These are phyloP conservation scores for Tillus elongatus DNA, from an alignment of 2,888 invertebrate species.

Conservation along the genomic window DNA sequence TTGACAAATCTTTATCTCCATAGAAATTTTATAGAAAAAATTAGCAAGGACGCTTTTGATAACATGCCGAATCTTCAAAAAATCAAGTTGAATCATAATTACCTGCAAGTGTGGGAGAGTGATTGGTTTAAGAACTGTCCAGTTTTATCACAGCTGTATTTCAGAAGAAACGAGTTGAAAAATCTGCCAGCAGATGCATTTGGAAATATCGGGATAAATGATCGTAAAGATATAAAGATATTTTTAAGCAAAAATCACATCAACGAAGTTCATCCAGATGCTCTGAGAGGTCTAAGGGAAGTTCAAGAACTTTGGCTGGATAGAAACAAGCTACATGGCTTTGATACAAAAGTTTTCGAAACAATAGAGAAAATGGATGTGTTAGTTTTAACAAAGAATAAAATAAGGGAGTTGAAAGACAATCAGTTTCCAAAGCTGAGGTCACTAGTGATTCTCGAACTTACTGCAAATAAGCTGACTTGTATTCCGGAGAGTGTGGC, in stretches of 20 bases:
- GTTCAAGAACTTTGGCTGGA: conserved; percentile 26
- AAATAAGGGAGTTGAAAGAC: not conserved
- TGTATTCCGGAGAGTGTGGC: conserved; percentile 9
- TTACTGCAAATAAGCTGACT: conserved; percentile 4
- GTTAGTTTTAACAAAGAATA: conserved; percentile 10
- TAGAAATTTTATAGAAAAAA: conserved; percentile 22
- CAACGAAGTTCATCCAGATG: conserved; percentile 18
- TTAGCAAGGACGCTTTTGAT: conserved; percentile 23
- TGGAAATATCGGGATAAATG: conserved; percentile 25
- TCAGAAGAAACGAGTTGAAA: conserved; percentile 30
- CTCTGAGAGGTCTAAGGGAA: conserved; percentile 21
- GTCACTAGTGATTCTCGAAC: conserved; percentile 5
- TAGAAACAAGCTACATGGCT: conserved; percentile 23
- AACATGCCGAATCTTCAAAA: conserved; percentile 29
- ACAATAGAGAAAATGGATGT: conserved; percentile 11
- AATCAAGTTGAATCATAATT: conserved; percentile 32
- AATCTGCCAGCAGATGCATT: conserved; percentile 31
- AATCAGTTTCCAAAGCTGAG: not conserved
- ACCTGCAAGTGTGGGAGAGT: conserved; percentile 28
- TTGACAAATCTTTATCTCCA: conserved; percentile 22
- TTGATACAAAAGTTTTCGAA: conserved; percentile 19
- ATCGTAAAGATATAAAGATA: conserved; percentile 20
- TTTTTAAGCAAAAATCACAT: conserved; percentile 25
- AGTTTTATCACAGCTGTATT: conserved; percentile 26
- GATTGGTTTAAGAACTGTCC: conserved; percentile 35